Base-by-base conservation (phyloP, 2,113 vertebrate genomes). In the Psettodes erumei region DNA sequence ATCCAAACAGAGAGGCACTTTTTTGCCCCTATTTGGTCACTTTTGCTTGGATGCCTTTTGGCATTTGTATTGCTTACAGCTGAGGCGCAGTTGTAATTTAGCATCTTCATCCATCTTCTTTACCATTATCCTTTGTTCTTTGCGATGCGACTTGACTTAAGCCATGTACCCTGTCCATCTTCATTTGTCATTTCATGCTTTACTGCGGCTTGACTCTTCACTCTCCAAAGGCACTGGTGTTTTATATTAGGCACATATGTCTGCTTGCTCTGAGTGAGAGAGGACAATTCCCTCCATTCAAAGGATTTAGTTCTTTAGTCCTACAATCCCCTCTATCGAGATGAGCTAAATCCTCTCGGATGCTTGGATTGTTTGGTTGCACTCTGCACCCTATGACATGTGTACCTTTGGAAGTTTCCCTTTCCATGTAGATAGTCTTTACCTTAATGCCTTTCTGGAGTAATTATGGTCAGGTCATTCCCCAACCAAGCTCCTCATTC, bases 161-260 rank as follows among this genome's bases (percentile, higher is more conserved):
- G 60, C 73, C 79, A 18, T 76, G 76, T 85, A 72, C 33, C 25
- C 64, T 84, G 84, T 90, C 85, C 58, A 7, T 90, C 84, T 82
- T 84, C 53, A 81, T 91, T 86, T 83, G 79, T 82, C 67, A 54
- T 80, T 60, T 71, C 42, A 65, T 78, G 63, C 79, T 74, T 77
- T 85, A 71, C 70, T 79, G 78, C 66, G 6, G 59, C 59, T 64
- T 60, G 68, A 82, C 75, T 82, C 77, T 60, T 76, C 55, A 9
- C 66, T 77, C 53, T 81, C 69, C 55, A 71, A 81, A 71, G 47
- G 35, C n/a, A 6, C 76, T 54, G 65, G 65, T 67, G 78, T 88
- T 90, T 90, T 59, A 71, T 68, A 90, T 89, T 75, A 86, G 64
- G 42, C 74, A 28, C 83, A 81, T 58, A n/a, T 71, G 86, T 81